These are phyloP conservation scores for Notarius quadriscutis DNA, from an alignment of 2,113 vertebrate species.

Conservation along the genomic window DNA sequence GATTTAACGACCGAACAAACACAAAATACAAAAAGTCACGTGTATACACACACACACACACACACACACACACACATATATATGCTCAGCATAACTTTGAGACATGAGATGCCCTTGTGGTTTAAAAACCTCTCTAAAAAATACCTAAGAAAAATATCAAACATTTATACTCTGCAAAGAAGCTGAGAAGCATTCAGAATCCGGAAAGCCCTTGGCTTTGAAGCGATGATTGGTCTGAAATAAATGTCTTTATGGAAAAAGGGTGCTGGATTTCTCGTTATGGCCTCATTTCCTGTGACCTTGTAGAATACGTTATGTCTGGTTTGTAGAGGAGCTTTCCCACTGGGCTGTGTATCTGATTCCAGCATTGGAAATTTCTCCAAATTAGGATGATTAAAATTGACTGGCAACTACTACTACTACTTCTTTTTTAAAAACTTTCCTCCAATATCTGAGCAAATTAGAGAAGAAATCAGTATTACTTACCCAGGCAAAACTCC, in stretches of 20 bases:
- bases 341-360: not conserved
- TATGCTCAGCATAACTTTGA: not conserved
- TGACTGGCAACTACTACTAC: not conserved
- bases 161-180: constrained; percentile 8
- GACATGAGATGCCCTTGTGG: not conserved
- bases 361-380: not conserved
- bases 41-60: not conserved
- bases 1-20: not conserved
- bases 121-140: not conserved
- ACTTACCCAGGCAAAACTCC: constrained; percentile 72
- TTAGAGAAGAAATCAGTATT: constrained; percentile 17
- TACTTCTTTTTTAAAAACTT: not conserved
- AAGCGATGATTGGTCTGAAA: constrained; percentile 25
- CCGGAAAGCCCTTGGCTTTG: constrained; percentile 25
- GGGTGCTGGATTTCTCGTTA: constrained; percentile 26
- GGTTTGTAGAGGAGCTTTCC: constrained; percentile 20
- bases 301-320: constrained; percentile 22
- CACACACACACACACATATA: not conserved
- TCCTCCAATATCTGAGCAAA: not conserved
- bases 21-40: not conserved
- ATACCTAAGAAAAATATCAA: constrained; percentile 10
- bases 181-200: not conserved
- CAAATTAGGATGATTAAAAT: not conserved
- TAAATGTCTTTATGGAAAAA: constrained; percentile 20
- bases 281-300: constrained; percentile 39